Conservation (phyloP, 1,140 invertebrate genomes). For the Grapholita molesta region DNA sequence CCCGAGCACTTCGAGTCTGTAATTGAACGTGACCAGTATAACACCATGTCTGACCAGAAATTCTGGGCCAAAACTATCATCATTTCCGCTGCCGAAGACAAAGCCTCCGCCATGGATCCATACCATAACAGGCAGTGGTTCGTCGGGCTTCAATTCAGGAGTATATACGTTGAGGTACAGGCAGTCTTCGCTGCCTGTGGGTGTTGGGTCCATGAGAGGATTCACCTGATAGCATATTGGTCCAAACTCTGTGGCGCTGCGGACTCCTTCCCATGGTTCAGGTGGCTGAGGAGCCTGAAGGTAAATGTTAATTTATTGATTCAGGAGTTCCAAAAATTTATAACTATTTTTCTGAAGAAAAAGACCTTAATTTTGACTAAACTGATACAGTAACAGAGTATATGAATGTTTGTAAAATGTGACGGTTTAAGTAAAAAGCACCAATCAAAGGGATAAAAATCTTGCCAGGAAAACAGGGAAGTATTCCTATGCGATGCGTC, state of each 20-base stretch:
- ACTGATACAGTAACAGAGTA: too few relatives aligned
- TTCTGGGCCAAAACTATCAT: constrained; percentile 78
- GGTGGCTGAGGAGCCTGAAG: constrained; percentile 49
- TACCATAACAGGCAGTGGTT: constrained; percentile 62
- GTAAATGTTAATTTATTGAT: not conserved
- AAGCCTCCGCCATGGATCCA: constrained; percentile 86
- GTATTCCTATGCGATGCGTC: too few relatives aligned
- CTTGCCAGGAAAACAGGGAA: too few relatives aligned
- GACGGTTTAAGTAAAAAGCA: too few relatives aligned
- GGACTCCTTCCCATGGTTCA: constrained; percentile 48
- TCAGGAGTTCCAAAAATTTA: not conserved
- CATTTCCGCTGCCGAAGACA: constrained; percentile 76
- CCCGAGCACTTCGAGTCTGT: constrained; percentile 52
- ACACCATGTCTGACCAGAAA: constrained; percentile 81
- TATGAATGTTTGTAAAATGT: too few relatives aligned
- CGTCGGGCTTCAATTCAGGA: constrained; percentile 52
- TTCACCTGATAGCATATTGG: constrained; percentile 38
- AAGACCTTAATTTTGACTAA: not conserved
- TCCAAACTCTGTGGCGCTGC: constrained; percentile 39
- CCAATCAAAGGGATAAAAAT: too few relatives aligned
- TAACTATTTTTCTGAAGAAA: too few relatives aligned
- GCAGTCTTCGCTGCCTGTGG: constrained; percentile 77
- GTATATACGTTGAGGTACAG: constrained; percentile 82
- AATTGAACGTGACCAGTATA: constrained; percentile 81
- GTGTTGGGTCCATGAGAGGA: constrained; percentile 20